These are phyloP conservation scores for Autographa gamma DNA, from an alignment of 2,888 invertebrate species.

Conservation along the genomic window DNA sequence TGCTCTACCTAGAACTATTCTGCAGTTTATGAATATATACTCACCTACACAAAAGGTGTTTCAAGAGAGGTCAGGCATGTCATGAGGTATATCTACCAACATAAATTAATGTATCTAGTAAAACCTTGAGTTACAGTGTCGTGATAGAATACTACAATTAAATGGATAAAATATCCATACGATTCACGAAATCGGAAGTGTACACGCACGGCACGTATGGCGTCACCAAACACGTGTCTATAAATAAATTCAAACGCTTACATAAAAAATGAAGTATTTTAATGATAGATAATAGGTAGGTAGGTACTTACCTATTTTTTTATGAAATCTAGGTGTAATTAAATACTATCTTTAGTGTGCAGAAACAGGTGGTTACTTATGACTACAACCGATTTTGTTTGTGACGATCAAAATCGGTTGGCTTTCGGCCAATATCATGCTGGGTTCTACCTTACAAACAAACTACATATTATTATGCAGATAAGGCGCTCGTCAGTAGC, in stretches of 20 bases:
- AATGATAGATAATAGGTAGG: too few species aligned
- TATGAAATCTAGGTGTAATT: not conserved
- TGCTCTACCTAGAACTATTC: not conserved
- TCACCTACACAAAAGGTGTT: not conserved
- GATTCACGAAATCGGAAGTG: slow-evolving; percentile 3
- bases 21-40: not conserved
- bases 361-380: not conserved
- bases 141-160: not conserved
- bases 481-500: not conserved
- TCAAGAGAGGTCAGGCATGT: not conserved
- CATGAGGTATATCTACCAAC: too few species aligned
- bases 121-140: not conserved
- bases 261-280: too few species aligned
- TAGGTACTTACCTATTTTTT: not conserved
- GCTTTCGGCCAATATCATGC: not conserved
- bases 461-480: not conserved
- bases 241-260: not conserved
- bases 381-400: not conserved
- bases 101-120: not conserved
- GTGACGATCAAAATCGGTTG: not conserved
- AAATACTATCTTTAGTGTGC: too few species aligned
- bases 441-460: not conserved
- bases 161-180: not conserved
- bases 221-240: not conserved
- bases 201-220: not conserved